Conservation (phyloP, 2,888 invertebrate species). For the Itoplectis maculator region DNA sequence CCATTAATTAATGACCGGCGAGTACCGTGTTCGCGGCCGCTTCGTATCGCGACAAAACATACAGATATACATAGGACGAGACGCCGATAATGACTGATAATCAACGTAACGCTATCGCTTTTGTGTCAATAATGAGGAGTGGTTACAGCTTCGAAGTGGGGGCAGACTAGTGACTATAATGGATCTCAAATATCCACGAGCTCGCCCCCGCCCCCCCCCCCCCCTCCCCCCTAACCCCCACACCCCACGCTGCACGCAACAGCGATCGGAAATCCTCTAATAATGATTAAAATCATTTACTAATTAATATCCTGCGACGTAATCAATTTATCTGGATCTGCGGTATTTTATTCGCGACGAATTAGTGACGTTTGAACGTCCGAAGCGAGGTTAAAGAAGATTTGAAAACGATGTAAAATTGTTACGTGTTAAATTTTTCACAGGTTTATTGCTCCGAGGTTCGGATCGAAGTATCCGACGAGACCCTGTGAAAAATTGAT, state of each 20-base stretch:
- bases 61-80: constrained; percentile 20
- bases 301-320: constrained; percentile 39
- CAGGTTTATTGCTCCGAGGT: neutral
- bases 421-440: neutral
- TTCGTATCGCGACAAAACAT: constrained; percentile 8
- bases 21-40: constrained; percentile 4
- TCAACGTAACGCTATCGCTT: constrained; percentile 45
- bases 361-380: constrained; percentile 20
- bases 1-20: constrained; percentile 53
- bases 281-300: constrained; percentile 42
- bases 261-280: constrained; percentile 3
- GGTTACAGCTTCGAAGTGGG: constrained; percentile 13
- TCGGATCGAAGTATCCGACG: neutral
- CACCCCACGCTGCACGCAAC: constrained; percentile 6
- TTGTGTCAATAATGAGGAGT: constrained; percentile 39
- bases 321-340: constrained; percentile 25
- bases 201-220: neutral
- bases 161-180: constrained; percentile 35
- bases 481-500: constrained; percentile 25
- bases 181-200: constrained; percentile 39
- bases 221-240: neutral
- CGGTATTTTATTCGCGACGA: neutral
- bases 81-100: constrained; percentile 53
- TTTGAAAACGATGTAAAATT: neutral
- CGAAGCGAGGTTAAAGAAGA: no score